Percentiles rank a stretch among this genome's conserved stretches.
phyloP scores from a whole-genome alignment of 2,113 vertebrate genomes.

The Erinaceus europaeus region DNA sequence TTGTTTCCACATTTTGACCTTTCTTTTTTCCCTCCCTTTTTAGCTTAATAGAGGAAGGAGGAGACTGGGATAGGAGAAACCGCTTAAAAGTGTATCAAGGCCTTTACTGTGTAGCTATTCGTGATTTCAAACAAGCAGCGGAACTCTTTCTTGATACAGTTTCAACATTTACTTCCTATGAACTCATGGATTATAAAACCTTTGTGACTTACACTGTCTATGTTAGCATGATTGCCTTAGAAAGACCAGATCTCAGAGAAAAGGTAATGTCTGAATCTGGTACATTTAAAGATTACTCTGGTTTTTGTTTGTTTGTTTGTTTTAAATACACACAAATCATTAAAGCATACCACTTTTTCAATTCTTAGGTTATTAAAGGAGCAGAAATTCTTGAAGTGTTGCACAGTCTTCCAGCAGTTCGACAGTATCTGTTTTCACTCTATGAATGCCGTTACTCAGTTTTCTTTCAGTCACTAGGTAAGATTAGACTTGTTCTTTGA shows the following conservation, averaged over 20 bases:
- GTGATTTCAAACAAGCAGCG: constrained; percentile 97
- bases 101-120: constrained; percentile 96
- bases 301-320: background rate
- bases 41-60: constrained; percentile 98
- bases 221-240: constrained; percentile 98
- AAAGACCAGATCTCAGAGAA: constrained; percentile 96
- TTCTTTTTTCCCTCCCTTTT: constrained; percentile 36
- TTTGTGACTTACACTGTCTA: constrained; percentile 98
- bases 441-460: constrained; percentile 95
- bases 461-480: constrained; percentile 97
- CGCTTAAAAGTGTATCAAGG: constrained; percentile 98
- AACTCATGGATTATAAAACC: constrained; percentile 99
- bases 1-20: background rate
- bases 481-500: constrained; percentile 55
- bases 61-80: constrained; percentile 98
- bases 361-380: constrained; percentile 94
- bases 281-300: background rate
- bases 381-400: constrained; percentile 98
- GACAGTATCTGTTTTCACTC: constrained; percentile 97
- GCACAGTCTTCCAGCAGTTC: constrained; percentile 92
- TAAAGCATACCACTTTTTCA: background rate
- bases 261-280: constrained; percentile 84
- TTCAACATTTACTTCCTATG: constrained; percentile 98
- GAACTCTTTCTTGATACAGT: constrained; percentile 98
- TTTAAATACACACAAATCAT: background rate